phyloP scores from a whole-genome alignment of 1,140 invertebrate genomes.

The Cydia strobilella region DNA sequence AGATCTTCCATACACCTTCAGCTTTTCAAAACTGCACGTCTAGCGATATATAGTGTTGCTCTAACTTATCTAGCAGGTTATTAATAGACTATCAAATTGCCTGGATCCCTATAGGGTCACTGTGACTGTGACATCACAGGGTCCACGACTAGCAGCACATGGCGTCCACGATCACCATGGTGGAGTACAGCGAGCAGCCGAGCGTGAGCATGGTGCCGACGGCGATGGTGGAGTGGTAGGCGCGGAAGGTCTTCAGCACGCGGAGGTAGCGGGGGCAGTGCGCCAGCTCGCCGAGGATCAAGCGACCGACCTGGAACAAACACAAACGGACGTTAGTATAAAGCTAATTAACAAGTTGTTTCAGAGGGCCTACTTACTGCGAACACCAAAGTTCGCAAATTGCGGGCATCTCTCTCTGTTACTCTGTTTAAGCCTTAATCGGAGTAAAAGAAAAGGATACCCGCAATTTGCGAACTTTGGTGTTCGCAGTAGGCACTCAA shows the following conservation, averaged over 20 bases:
- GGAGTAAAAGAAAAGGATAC: no score
- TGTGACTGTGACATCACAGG: slow-evolving; percentile 19
- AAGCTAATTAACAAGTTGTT: neutral
- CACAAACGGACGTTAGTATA: slow-evolving; percentile 33
- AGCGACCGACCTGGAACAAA: slow-evolving; percentile 81
- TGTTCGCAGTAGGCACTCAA: no score
- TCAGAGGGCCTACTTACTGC: no score
- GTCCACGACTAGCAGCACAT: slow-evolving; percentile 58
- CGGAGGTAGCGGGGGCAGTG: slow-evolving; percentile 87
- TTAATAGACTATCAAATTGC: neutral
- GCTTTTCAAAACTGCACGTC: no score
- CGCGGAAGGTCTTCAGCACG: slow-evolving; percentile 84
- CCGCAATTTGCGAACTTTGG: no score
- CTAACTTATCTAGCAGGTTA: no score
- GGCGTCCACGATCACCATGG: slow-evolving; percentile 72
- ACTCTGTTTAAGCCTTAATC: no score
- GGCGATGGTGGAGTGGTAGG: slow-evolving; percentile 85
- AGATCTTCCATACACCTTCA: no score
- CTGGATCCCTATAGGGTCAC: neutral
- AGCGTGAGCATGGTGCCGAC: slow-evolving; percentile 87
- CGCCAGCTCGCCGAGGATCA: slow-evolving; percentile 83
- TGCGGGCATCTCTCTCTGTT: no score
- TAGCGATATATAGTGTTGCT: no score
- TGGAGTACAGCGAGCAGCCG: slow-evolving; percentile 82
- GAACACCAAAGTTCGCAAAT: no score